A percentile compares a stretch with the other conserved stretches of the same genome.
Conservation (phyloP, 2,888 invertebrate genomes). For the Tuta absoluta region DNA sequence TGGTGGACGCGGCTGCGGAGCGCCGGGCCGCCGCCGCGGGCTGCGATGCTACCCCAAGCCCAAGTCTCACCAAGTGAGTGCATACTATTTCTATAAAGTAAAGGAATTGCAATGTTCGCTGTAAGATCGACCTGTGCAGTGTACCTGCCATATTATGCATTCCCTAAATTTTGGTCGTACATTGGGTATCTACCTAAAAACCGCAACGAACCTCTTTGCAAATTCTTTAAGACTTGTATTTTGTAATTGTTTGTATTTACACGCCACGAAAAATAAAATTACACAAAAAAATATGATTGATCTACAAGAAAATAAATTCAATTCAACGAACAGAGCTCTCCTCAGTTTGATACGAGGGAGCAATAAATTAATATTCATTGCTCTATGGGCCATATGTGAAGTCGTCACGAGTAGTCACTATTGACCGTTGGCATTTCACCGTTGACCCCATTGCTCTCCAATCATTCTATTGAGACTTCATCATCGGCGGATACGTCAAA, state of each 20-base stretch:
- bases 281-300: too few species aligned
- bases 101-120: neutral
- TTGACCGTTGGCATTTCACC: slow-evolving; percentile 68
- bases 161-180: too few species aligned
- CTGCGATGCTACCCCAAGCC: slow-evolving; percentile 59
- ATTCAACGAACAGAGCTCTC: neutral
- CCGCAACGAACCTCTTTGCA: too few species aligned
- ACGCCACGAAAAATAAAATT: too few species aligned
- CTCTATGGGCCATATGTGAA: slow-evolving; percentile 64
- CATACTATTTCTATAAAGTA: neutral
- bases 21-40: slow-evolving; percentile 74
- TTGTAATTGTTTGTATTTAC: too few species aligned
- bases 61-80: slow-evolving; percentile 76
- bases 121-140: neutral
- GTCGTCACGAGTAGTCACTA: slow-evolving; percentile 62
- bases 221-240: too few species aligned
- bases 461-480: slow-evolving; percentile 64
- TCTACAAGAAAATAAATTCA: neutral
- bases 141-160: too few species aligned
- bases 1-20: slow-evolving; percentile 81
- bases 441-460: slow-evolving; percentile 62
- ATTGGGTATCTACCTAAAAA: too few species aligned
- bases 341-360: neutral
- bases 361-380: slow-evolving; percentile 66
- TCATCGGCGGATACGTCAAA: slow-evolving; percentile 49